Evolutionary conservation across 2,797 vertebrate genomes (phyloP).

Genomic region (Muscicapa comitata): DNA sequence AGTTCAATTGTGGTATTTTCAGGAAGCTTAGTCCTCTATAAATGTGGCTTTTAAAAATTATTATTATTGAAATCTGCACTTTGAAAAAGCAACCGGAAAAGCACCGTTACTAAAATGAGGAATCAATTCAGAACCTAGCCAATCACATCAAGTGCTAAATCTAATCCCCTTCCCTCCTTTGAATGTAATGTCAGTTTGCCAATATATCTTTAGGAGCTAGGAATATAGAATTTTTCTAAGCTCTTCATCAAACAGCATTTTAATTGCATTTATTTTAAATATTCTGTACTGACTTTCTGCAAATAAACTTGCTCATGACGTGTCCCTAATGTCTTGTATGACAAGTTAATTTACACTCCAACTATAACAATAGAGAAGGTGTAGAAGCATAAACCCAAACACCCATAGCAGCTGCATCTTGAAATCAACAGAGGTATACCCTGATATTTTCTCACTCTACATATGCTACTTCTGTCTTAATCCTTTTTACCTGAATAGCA

Average conservation of each 20-base stretch:
- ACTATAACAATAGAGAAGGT: background rate
- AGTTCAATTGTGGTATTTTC: constrained; percentile 4
- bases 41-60: background rate
- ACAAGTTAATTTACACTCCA: background rate
- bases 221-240: background rate
- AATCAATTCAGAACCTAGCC: background rate
- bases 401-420: background rate
- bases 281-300: background rate
- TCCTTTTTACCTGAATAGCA: background rate
- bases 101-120: background rate
- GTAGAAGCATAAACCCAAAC: background rate
- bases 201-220: background rate
- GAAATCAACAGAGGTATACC: background rate
- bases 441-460: background rate
- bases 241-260: background rate
- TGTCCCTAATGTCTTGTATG: background rate
- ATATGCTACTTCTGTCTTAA: background rate
- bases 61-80: background rate
- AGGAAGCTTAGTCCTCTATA: constrained; percentile 18
- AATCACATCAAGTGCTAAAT: background rate
- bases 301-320: background rate
- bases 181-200: background rate
- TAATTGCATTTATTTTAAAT: background rate
- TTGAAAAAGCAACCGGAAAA: background rate
- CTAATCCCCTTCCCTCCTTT: background rate